Conservation (phyloP, 92 coral and sea anemone genomes). For the Porites evermanni region DNA sequence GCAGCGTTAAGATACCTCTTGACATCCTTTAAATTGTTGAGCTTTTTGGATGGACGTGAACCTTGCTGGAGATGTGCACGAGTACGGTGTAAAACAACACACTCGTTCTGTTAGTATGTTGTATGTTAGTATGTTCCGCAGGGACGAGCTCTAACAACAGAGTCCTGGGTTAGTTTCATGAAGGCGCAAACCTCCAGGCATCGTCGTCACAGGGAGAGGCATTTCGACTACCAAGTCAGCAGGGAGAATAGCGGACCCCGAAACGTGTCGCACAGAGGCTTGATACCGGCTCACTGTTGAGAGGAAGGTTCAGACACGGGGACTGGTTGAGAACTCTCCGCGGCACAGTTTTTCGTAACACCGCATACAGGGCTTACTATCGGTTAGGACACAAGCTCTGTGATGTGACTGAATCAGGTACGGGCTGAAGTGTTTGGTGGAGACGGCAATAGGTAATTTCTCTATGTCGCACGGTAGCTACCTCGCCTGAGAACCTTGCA, state of each 20-base stretch:
- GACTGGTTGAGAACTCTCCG: constrained; percentile 67
- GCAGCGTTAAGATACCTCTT: too few relatives aligned
- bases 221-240: neutral
- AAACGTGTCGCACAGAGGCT: constrained; percentile 14
- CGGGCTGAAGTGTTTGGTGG: too few relatives aligned
- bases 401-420: too few relatives aligned
- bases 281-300: too few relatives aligned
- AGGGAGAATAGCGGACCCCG: constrained; percentile 54
- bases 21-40: too few relatives aligned
- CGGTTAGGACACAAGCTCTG: neutral
- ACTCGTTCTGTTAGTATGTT: neutral
- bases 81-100: constrained; percentile 13
- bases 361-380: constrained; percentile 69
- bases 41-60: too few relatives aligned
- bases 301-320: neutral
- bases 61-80: too few relatives aligned
- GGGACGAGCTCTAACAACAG: neutral
- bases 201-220: neutral
- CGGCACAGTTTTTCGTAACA: constrained; percentile 60
- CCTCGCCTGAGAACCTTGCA: too few relatives aligned
- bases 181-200: constrained; percentile 44
- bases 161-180: constrained; percentile 33
- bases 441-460: too few relatives aligned
- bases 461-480: too few relatives aligned
- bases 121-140: constrained; percentile 3